These are phyloP conservation scores for Sebastes steindachneri DNA, from an alignment of 2,797 vertebrate species.

Conservation along the genomic window DNA sequence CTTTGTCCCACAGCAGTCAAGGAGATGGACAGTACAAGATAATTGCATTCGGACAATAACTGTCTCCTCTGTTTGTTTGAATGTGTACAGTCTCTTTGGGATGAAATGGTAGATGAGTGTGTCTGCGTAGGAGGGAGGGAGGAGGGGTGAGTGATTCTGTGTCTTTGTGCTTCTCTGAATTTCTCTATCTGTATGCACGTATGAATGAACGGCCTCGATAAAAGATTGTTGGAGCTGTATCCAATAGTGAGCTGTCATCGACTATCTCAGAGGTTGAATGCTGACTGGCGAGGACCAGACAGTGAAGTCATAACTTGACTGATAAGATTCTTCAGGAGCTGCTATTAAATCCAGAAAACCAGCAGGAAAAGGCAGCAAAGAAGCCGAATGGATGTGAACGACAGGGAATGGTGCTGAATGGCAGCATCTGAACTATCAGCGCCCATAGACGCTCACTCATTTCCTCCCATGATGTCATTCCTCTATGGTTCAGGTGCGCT, in stretches of 20 bases:
- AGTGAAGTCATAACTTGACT: conserved; percentile 66
- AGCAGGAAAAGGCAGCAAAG: conserved; percentile 32
- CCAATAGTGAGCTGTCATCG: conserved; percentile 62
- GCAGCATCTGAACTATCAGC: conserved; percentile 38
- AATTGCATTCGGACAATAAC: conserved; percentile 80
- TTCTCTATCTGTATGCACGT: conserved; percentile 58
- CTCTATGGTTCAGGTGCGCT: conserved; percentile 31
- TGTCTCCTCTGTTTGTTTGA: conserved; percentile 75
- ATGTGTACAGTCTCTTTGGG: conserved; percentile 78
- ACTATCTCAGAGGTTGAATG: conserved; percentile 48
- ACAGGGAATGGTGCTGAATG: conserved; percentile 34
- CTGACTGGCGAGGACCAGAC: conserved; percentile 55
- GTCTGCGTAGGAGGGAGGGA: conserved; percentile 41
- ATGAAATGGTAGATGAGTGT: conserved; percentile 77
- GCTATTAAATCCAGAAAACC: conserved; percentile 33
- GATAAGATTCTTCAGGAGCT: conserved; percentile 68
- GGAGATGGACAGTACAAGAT: conserved; percentile 81
- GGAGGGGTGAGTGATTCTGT: conserved; percentile 39
- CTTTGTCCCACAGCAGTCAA: conserved; percentile 77
- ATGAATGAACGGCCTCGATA: conserved; percentile 65
- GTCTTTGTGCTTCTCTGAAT: conserved; percentile 59
- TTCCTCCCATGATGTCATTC: conserved; percentile 67
- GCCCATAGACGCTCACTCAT: conserved; percentile 7
- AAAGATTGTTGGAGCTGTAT: conserved; percentile 60
- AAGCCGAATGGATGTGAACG: conserved; percentile 34